These are phyloP conservation scores for Cynocephalus volans DNA, from an alignment of 2,113 vertebrate species.

Conservation along the genomic window DNA sequence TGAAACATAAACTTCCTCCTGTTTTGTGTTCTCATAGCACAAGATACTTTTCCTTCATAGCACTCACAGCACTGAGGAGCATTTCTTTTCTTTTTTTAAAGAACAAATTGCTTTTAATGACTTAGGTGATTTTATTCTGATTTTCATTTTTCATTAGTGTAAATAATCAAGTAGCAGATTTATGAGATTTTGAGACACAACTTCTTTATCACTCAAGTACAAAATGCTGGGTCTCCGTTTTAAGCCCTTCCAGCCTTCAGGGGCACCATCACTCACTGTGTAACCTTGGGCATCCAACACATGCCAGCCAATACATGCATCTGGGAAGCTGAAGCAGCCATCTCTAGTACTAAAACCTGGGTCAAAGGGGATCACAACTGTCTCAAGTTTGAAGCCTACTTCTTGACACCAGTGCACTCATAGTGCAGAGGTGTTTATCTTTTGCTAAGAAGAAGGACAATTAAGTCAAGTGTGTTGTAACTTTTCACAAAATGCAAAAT, in stretches of 20 bases:
- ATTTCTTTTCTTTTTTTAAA: neutral
- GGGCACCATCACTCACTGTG: neutral
- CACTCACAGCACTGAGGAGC: neutral
- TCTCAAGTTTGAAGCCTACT: neutral
- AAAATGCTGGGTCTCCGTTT: neutral
- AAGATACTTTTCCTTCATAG: neutral
- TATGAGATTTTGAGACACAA: neutral
- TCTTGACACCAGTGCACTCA: neutral
- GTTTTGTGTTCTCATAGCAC: neutral
- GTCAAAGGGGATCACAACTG: neutral
- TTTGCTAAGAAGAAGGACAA: neutral
- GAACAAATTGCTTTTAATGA: neutral
- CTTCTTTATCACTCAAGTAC: neutral
- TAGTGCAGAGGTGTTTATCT: neutral
- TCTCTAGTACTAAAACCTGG: neutral
- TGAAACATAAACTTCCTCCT: neutral
- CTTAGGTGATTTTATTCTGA: neutral
- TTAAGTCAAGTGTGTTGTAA: slow-evolving; percentile 6
- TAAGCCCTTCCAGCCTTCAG: neutral
- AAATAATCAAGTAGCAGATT: neutral
- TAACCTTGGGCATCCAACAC: neutral
- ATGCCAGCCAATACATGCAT: neutral
- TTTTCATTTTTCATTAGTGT: neutral
- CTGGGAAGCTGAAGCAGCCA: neutral
- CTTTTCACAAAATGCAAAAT: neutral